Conservation (phyloP, 2,888 invertebrate genomes). For the Tyria jacobaeae region DNA sequence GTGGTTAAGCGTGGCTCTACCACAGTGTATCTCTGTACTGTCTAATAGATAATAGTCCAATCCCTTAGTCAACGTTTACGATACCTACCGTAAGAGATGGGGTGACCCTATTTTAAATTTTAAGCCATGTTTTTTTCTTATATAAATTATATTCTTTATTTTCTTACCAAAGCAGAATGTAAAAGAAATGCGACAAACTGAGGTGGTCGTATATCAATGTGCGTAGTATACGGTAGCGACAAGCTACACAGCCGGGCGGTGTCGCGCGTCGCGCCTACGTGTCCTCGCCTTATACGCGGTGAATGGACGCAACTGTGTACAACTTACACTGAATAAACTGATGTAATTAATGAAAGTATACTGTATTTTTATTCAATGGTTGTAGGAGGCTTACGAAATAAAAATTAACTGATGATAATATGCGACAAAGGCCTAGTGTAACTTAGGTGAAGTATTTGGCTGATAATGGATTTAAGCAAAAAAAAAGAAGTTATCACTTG, state of each 20-base stretch:
- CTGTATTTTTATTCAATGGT: constrained; percentile 22
- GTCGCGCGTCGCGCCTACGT: constrained; percentile 61
- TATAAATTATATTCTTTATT: no score
- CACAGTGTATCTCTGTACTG: no score
- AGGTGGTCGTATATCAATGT: constrained; percentile 43
- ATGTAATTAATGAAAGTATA: constrained; percentile 54
- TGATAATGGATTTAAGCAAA: no score
- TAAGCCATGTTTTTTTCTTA: background rate
- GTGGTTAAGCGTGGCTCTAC: no score
- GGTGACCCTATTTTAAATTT: background rate
- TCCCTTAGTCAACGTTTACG: no score
- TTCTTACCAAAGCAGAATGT: background rate
- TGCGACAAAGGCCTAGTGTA: no score
- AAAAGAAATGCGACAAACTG: constrained; percentile 31
- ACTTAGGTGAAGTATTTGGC: no score
- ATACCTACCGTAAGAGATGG: no score
- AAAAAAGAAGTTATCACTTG: no score
- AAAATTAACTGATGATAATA: no score
- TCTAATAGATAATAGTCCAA: no score
- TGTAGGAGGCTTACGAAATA: no score
- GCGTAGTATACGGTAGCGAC: constrained; percentile 49
- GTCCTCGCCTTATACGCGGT: constrained; percentile 70
- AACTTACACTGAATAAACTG: constrained; percentile 49
- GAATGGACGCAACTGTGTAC: constrained; percentile 53
- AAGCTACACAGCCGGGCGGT: constrained; percentile 41